A percentile compares a stretch with the other conserved stretches of the same genome.
These are phyloP conservation scores for Tetramorium alpestre DNA, from an alignment of 1,140 invertebrate species.

Conservation along the genomic window DNA sequence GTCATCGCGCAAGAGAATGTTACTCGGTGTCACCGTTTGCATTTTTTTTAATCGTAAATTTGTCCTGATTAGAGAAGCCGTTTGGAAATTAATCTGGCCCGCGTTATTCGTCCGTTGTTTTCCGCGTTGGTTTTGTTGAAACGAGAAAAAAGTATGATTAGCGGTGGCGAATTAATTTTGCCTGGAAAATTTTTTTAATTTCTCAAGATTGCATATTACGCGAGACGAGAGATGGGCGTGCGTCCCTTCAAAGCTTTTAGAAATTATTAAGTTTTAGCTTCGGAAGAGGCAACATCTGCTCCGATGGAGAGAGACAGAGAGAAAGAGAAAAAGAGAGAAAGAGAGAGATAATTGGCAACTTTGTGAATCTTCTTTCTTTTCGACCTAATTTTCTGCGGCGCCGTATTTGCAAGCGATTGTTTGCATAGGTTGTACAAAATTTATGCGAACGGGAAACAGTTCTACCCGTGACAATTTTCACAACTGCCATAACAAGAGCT, in stretches of 20 bases:
- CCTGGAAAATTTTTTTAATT: conserved; percentile 1
- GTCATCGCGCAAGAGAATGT: neutral
- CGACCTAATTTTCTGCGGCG: neutral
- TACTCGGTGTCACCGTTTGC: neutral
- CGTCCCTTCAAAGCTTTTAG: neutral
- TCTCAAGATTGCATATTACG: conserved; percentile 8
- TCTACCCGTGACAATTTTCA: conserved; percentile 63
- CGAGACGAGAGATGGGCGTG: neutral
- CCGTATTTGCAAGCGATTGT: conserved; percentile 36
- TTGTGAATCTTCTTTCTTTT: neutral
- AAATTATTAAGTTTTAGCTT: conserved; percentile 10
- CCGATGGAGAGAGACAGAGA: neutral
- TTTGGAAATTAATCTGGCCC: neutral
- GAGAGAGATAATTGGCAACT: neutral
- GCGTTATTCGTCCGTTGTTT: neutral
- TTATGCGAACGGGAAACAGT: conserved; percentile 58
- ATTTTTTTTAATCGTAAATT: neutral
- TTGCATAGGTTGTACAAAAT: conserved; percentile 19
- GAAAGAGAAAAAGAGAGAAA: neutral
- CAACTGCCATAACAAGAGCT: conserved; percentile 68
- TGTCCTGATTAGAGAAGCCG: neutral
- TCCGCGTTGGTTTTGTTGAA: neutral
- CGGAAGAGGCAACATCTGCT: neutral
- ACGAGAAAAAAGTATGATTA: neutral
- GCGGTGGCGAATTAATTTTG: conserved; percentile 5